Base-by-base conservation (phyloP, 2,888 invertebrate genomes). In the Thecocarcelia acutangulata region DNA sequence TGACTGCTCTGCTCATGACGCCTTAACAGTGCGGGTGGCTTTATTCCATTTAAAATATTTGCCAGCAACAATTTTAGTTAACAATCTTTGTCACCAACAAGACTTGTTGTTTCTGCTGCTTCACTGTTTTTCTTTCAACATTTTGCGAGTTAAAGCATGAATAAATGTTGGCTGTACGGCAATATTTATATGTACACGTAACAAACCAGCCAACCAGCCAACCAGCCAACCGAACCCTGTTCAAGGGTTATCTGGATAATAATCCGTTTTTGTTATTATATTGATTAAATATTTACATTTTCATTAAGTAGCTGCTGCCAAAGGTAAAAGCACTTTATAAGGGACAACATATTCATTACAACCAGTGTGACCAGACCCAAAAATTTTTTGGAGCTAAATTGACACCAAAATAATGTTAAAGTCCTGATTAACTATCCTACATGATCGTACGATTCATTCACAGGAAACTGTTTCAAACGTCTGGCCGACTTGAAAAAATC, bases 231-330 rank as follows among this genome's bases (percentile, higher is more conserved):
- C 28, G 28, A 56, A 33, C 50, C 52, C 54, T 3, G 58, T 77
- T 66, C 56, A 73, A 82, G 70, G 78, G 74, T 70, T 75, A 66
- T 58, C 74, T 56, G 72, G 76, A 81, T 76, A 80, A 84, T 84
- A 84, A 80, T 85, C 81, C 81, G 73, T 80, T 84, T 82, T 83
- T 79, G 84, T 85, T 85, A 84, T 84, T 84, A 83, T 83, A 79
- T 84, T 85, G 84, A 84, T 85, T 84, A 85, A 85, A 84, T 84
- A 85, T 85, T 85, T 84, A 85, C 84, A 83, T 85, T 85, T 85
- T 85, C 83, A 85, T 84, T 85, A 82, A 78, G 70, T 82, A 70
- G 74, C 78, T 78, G 40, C 59, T 58, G 77, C 63, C 77, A 63
- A 64, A 78, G 77, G 63, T 64, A 70, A 64, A 77, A 66, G 19